Evolutionary conservation across 2,797 vertebrate species (phyloP).

Genomic region (Jordanella pulchra): DNA sequence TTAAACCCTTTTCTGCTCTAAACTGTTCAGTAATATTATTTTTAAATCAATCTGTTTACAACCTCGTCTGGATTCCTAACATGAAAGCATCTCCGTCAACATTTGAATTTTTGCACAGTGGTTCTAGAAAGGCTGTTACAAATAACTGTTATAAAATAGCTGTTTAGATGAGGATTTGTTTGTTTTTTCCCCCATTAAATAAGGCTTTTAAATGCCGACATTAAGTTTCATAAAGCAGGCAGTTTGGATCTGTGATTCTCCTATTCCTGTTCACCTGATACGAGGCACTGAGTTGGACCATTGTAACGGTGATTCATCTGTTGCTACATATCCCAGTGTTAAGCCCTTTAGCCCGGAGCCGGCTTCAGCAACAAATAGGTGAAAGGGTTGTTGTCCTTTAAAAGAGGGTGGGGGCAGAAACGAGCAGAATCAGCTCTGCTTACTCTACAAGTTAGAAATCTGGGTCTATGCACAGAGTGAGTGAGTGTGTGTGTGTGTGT

Average conservation of each 20-base stretch:
- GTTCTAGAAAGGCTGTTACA: conserved; percentile 6
- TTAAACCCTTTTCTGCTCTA: not conserved
- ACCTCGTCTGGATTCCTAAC: not conserved
- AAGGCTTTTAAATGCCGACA: not conserved
- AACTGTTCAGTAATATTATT: not conserved
- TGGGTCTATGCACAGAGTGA: conserved; percentile 71
- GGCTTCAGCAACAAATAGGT: conserved; percentile 66
- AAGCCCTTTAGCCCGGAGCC: conserved; percentile 45
- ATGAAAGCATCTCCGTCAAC: too few relatives aligned
- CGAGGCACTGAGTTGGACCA: conserved; percentile 20
- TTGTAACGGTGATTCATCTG: conserved; percentile 36
- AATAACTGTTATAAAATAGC: not conserved
- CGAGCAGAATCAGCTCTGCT: conserved; percentile 48
- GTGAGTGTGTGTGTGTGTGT: conserved; percentile 23
- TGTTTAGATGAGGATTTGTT: not conserved
- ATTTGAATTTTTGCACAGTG: not conserved
- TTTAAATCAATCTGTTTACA: not conserved
- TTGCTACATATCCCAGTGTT: conserved; percentile 46
- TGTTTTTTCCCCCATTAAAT: not conserved
- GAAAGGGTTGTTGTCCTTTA: conserved; percentile 60
- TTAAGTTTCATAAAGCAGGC: not conserved
- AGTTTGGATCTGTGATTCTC: conserved; percentile 22
- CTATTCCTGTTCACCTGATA: conserved; percentile 23
- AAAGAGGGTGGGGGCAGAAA: conserved; percentile 15
- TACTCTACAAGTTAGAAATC: conserved; percentile 55